phyloP scores from a whole-genome alignment of 2,888 invertebrate genomes.

The Keiferia lycopersicella region DNA sequence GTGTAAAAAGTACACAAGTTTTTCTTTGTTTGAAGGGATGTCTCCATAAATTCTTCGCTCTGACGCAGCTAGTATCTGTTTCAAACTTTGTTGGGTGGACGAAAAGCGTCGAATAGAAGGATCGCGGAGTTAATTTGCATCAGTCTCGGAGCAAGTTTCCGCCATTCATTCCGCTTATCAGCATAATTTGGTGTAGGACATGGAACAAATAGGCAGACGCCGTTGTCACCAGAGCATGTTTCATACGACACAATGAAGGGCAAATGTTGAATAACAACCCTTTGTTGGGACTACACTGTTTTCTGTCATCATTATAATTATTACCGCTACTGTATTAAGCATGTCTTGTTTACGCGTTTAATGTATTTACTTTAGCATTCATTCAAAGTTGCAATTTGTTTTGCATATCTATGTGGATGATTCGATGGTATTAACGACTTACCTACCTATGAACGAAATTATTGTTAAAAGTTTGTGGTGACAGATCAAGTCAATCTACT shows the following conservation, averaged over 20 bases:
- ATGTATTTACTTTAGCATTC: no score
- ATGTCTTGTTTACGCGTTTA: not conserved
- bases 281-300: constrained; percentile 60
- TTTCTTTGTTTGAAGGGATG: no score
- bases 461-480: no score
- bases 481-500: no score
- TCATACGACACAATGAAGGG: constrained; percentile 72
- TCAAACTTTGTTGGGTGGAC: constrained; percentile 62
- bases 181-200: constrained; percentile 74
- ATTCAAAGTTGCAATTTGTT: no score
- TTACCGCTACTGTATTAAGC: constrained; percentile 33
- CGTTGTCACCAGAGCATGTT: constrained; percentile 71
- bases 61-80: constrained; percentile 51
- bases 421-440: no score
- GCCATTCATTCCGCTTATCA: constrained; percentile 75
- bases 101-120: constrained; percentile 66
- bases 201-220: constrained; percentile 70
- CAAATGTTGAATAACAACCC: constrained; percentile 72
- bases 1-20: no score
- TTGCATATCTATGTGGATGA: no score
- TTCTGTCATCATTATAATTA: constrained; percentile 62
- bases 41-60: no score
- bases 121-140: constrained; percentile 72
- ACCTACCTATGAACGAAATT: no score
- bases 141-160: constrained; percentile 70